Conservation (phyloP, 2,797 vertebrate species). For the Etheostoma perlongum region DNA sequence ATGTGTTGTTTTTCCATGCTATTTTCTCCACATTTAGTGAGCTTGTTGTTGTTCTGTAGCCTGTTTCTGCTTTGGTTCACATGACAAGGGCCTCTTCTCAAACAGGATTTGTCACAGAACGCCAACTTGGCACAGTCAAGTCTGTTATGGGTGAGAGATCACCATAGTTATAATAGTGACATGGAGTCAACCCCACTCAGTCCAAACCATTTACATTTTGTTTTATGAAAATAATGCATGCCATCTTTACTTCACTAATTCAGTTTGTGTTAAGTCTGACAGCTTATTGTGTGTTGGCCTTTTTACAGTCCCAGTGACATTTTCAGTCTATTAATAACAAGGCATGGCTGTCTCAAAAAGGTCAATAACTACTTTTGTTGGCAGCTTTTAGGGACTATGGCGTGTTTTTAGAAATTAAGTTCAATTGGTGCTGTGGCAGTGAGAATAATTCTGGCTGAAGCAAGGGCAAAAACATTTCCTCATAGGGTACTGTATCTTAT, state of each 20-base stretch:
- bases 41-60: constrained; percentile 41
- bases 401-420: constrained; percentile 14
- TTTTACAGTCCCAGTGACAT: constrained; percentile 15
- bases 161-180: constrained; percentile 3
- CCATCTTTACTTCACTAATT: background rate
- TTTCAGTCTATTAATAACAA: constrained; percentile 33
- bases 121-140: background rate
- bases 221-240: background rate
- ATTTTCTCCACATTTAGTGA: constrained; percentile 35
- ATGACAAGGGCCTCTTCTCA: constrained; percentile 30
- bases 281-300: background rate
- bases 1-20: constrained; percentile 33
- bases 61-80: constrained; percentile 43
- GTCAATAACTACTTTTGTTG: constrained; percentile 17
- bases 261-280: background rate
- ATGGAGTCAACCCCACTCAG: constrained; percentile 5
- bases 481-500: background rate
- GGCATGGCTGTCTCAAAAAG: constrained; percentile 7
- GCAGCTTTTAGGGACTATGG: constrained; percentile 8
- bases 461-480: background rate
- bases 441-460: background rate
- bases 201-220: background rate
- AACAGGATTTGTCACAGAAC: background rate
- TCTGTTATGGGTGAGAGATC: constrained; percentile 11
- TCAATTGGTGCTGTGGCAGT: background rate